Evolutionary conservation across 2,113 vertebrate genomes (phyloP).

Genomic region (Coturnix japonica): DNA sequence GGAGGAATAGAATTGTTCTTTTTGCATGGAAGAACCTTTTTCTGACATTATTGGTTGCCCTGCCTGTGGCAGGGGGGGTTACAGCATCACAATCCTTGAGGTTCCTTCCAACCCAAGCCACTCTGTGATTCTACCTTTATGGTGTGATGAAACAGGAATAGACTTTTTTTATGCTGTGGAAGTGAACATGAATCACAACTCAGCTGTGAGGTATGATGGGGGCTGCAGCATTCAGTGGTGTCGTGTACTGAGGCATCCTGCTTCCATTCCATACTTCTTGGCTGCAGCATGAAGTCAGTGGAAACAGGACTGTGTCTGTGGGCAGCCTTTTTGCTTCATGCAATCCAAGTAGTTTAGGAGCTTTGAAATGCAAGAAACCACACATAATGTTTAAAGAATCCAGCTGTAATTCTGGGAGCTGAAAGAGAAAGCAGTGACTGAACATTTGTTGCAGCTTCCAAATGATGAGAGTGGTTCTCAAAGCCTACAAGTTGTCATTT

Average conservation of each 20-base stretch:
- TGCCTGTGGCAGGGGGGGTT: too few species aligned
- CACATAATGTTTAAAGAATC: conserved; percentile 22
- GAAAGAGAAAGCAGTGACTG: neutral
- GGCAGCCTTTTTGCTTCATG: conserved; percentile 18
- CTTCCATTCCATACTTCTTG: neutral
- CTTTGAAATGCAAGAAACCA: conserved; percentile 47
- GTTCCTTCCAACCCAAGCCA: too few species aligned
- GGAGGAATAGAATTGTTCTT: neutral
- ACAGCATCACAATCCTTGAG: too few species aligned
- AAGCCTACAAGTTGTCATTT: neutral
- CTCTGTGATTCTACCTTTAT: neutral
- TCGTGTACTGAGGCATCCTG: neutral
- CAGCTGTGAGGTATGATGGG: neutral
- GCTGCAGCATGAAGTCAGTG: neutral
- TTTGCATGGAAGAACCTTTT: neutral
- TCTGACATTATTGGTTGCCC: neutral
- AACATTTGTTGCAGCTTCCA: neutral
- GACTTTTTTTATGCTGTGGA: neutral
- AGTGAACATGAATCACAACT: neutral
- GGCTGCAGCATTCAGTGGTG: neutral
- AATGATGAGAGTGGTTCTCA: neutral
- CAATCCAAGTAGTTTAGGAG: conserved; percentile 50
- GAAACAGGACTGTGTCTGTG: conserved; percentile 18
- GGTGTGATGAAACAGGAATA: neutral
- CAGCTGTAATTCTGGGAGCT: conserved; percentile 41